Conservation (phyloP, 2,888 invertebrate species). For the Lapara coniferarum region DNA sequence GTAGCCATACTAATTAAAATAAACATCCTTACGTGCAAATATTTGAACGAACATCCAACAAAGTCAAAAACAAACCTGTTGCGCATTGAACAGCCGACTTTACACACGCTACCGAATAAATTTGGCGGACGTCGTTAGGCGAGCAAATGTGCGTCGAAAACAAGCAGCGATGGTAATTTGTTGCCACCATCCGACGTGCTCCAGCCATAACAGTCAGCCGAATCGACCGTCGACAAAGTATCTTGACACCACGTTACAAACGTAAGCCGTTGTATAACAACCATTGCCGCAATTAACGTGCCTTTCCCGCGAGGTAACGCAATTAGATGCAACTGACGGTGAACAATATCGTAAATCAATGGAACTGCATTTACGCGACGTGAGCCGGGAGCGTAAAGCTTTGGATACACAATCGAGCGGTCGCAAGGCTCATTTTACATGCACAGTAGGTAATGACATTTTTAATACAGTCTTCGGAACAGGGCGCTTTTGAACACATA, state of each 20-base stretch:
- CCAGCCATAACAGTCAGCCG: conserved; percentile 37
- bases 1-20: not conserved
- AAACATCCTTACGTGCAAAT: too few relatives aligned
- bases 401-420: conserved; percentile 4
- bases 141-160: conserved; percentile 54
- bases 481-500: too few relatives aligned
- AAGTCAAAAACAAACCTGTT: not conserved
- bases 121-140: conserved; percentile 50
- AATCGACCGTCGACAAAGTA: conserved; percentile 33
- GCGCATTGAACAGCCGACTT: conserved; percentile 42
- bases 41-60: not conserved
- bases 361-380: conserved; percentile 47
- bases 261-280: conserved; percentile 31
- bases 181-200: conserved; percentile 36
- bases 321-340: conserved; percentile 40
- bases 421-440: not conserved
- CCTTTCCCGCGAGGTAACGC: conserved; percentile 38
- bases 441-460: too few relatives aligned
- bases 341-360: conserved; percentile 48
- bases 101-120: conserved; percentile 53
- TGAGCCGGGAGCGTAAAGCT: conserved; percentile 33
- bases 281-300: conserved; percentile 34
- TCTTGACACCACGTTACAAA: conserved; percentile 28
- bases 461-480: too few relatives aligned
- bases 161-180: conserved; percentile 48